Evolutionary conservation across 2,888 invertebrate genomes (phyloP), one percentile per base, ranked within the genome.

Genomic region (Prosapia bicincta): DNA sequence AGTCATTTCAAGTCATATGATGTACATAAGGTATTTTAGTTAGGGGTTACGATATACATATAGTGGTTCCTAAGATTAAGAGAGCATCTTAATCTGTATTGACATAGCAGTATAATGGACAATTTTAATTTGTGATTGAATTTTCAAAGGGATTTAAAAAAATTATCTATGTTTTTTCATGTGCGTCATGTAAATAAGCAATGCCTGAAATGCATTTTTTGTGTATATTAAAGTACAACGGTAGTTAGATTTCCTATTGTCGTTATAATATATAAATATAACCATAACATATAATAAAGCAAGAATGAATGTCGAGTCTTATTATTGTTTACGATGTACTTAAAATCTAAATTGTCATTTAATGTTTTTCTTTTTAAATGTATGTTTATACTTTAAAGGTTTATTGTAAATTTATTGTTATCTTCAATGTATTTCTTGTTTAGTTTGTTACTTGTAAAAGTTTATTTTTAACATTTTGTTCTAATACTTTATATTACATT

Each of bases 1-100:
- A 85, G 85, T 85, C 85, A 85, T 83, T 83, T 84, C 85, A 83
- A 85, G 85, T 85, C 85, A 85, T 82, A 82, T 83, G 83, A 81
- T 82, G 81, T 83, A 76, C 69, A 72, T 69, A 76, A 68, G 20
- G 32, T 54, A 54, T 54, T n/a, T 20, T 54, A 54, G 54, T 54
- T n/a, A 54, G 54, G 54, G 54, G 54, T 54, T n/a, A 54, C 54
- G n/a, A 54, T 54, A 54, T 54, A 54, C 54, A 54, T 54, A 54
- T 54, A 54, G 54, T 54, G 54, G 54, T 54, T 54, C 54, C 54
- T 54, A 54, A 20, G 54, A 54, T 54, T 54, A 54, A 54, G 54
- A n/a, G 20, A 54, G 20, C 54, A n/a, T 20, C 20, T 54, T 54
- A 54, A 20, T 54, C 54, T 54, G 54, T 54, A 9, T 54, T 54